Evolutionary conservation across 2,797 vertebrate species (phyloP), one percentile per base, ranked within the genome.

Genomic region (Hippoglossus hippoglossus): DNA sequence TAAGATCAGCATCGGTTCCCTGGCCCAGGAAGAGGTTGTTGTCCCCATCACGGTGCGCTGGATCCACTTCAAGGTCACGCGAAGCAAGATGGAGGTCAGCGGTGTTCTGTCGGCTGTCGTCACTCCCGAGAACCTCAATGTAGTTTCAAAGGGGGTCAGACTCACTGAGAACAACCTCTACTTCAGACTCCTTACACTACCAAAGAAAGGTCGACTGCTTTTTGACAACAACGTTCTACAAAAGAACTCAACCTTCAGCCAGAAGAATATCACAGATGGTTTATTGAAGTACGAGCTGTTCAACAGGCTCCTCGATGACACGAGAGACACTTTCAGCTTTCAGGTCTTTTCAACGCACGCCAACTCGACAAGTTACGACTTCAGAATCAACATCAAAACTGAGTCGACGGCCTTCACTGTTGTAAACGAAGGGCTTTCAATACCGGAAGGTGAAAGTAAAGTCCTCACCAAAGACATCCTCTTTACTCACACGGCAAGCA

Each of bases 371-470:
- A 63, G 69, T 2, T 91, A 94, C 5, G 81, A 94, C 73, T 98
- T 98, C 76, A 93, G 93, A 65, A 91, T 98, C 71, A 89, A 77
- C 44, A 93, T 99, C 52, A 96, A 92, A 87, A 86, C 94, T 2
- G 90, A 93, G 76, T 89, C 92, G 7, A 84, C 71, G 7, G 59
- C 46, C 0, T 13, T 96, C 70, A 75, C 91, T 57, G 39, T 98
- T 55, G 92, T 86, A 11, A 98, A 97, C 77, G 93, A 82, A 77
- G 96, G 95, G 4, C 92, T 98, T 44, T 93, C 87, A 22, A 73
- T 97, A 64, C 81, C 79, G 73, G 97, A 98, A 89, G 97, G 97
- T 65, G 96, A 95, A 75, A 95, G 90, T 75, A 95, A 93, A 83
- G 82, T 98, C 57, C 95, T 98, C 68, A 96, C 93, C 49, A 94